Evolutionary conservation across 2,113 vertebrate genomes (phyloP), one percentile per base, ranked within the genome.

Genomic region (Propithecus coquereli): DNA sequence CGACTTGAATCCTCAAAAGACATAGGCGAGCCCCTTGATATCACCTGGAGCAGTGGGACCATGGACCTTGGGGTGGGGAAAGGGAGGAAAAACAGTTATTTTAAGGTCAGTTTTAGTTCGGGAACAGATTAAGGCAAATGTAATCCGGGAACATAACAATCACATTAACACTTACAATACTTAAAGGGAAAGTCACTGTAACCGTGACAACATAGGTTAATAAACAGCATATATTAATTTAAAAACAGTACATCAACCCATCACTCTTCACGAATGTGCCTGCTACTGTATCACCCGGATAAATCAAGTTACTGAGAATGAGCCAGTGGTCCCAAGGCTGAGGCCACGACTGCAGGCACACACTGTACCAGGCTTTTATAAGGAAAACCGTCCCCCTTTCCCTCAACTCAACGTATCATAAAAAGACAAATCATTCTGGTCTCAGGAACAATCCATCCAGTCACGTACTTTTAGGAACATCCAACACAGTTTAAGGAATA

Each of bases 21-120:
- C 99, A 99, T 99, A 7, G 99, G 99, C 10, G 99, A 99, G 30
- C 99, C 99, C 96, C 99, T 98, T 0, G 99, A 99, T 96, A 99
- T 99, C 97, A 99, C 99, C 96, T 99, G 99, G 12, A 99, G 98
- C 92, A 99, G 98, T 0, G 99, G 99, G 59, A 99, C 99, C 99
- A 99, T 99, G 59, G 99, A 99, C 98, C 99, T 99, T 90, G 91
- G 94, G 77, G 91, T 4, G 85, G 47, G 23, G 34, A 12, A 18
- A 1, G 82, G 94, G 73, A 94, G 8, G 89, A 47, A 80, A 79
- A 43, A 32, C 2, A 16, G 32, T 40, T 83, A 86, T 87, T 82
- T 88, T 61, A 91, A 32, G 63, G 23, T 81, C 20, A 50, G 30
- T 74, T 52, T 80, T 47, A 43, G n/a, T 70, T 23, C n/a, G 23